phyloP scores from a whole-genome alignment of 2,888 invertebrate species.

The Chalcis sispes region DNA sequence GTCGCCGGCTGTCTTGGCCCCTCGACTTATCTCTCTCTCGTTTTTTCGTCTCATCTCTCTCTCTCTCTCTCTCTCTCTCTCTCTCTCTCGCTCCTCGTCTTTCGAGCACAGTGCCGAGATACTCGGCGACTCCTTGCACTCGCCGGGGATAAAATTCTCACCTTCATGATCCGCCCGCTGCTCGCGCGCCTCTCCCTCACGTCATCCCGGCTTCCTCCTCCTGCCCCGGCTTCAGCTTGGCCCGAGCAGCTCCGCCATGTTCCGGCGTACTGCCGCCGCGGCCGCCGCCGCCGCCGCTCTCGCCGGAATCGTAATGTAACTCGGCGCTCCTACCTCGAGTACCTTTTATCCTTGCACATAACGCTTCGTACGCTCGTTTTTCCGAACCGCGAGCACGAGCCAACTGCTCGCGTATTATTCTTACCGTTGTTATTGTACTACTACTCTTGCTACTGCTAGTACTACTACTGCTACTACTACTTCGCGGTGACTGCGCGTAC shows the following conservation, averaged over 20 bases:
- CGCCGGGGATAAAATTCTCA: no score
- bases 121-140: no score
- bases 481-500: no score
- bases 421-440: no score
- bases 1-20: not conserved
- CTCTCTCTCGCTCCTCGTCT: conserved; percentile 2
- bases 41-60: not conserved
- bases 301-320: not conserved
- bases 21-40: not conserved
- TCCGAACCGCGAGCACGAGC: not conserved
- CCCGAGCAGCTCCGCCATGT: conserved; percentile 5
- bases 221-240: not conserved
- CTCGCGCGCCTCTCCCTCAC: no score
- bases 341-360: conserved; percentile 1
- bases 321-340: not conserved
- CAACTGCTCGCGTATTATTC: no score
- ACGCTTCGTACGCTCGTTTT: not conserved
- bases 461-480: no score
- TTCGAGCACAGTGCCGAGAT: no score
- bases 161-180: no score
- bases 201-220: no score
- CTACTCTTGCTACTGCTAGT: no score
- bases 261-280: not conserved
- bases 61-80: conserved; percentile 1
- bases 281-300: not conserved